Conservation (phyloP, 2,888 invertebrate genomes). For the Hanleya hanleyi region DNA sequence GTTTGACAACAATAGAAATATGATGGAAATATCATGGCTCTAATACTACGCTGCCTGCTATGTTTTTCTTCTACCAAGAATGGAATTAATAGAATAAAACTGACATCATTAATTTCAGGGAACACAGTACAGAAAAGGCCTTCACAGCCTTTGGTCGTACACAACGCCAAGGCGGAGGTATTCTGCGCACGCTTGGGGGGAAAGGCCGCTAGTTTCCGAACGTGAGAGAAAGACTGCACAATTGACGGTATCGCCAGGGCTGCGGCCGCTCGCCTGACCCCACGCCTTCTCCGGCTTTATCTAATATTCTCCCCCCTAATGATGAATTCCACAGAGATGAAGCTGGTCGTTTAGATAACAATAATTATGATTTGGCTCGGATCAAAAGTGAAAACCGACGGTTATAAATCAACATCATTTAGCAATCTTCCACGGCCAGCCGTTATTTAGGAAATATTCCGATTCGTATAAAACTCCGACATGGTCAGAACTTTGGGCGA, state of each 20-base stretch:
- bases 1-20: conserved; percentile 3
- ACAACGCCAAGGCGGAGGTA: background rate
- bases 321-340: background rate
- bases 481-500: background rate
- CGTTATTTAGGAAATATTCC: background rate
- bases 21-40: conserved; percentile 5
- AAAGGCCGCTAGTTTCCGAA: background rate
- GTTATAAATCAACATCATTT: conserved; percentile 11
- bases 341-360: conserved; percentile 1
- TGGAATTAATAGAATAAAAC: conserved; percentile 10
- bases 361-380: background rate
- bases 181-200: background rate
- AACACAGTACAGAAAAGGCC: conserved; percentile 1
- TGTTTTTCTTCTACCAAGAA: conserved; percentile 3
- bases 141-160: background rate
- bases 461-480: background rate
- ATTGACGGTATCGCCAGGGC: background rate
- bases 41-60: background rate
- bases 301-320: background rate
- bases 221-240: background rate
- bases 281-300: background rate
- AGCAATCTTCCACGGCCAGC: background rate
- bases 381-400: background rate
- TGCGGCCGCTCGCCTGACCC: background rate
- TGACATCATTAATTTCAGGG: conserved; percentile 5